Percentiles rank a stretch among this genome's conserved stretches.
Conservation (phyloP, 37 sponge, comb jelly and placozoan species). For the Cliona cf. orientalis region DNA sequence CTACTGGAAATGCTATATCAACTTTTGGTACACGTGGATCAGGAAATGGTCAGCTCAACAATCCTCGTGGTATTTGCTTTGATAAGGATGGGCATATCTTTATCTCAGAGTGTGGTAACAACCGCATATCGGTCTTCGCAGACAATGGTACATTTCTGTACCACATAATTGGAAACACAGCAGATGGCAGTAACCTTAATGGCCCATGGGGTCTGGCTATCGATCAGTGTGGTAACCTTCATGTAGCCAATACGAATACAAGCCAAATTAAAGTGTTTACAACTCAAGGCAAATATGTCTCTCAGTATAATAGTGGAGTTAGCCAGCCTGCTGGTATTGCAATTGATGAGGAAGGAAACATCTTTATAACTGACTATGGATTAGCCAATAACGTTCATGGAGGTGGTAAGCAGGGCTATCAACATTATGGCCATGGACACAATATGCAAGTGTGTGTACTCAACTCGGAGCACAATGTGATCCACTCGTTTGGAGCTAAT, state of each 20-base stretch:
- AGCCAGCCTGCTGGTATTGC: conserved; percentile 46
- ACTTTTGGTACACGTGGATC: conserved; percentile 43
- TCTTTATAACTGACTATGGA: conserved; percentile 24
- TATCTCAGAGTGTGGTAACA: conserved; percentile 42
- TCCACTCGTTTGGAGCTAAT: too few relatives aligned
- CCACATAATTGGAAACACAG: conserved; percentile 23
- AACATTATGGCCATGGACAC: too few relatives aligned
- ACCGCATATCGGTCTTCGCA: conserved; percentile 41
- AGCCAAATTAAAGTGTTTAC: conserved; percentile 37
- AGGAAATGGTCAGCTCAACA: conserved; percentile 35
- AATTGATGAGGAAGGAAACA: conserved; percentile 50
- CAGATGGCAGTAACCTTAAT: too few relatives aligned
- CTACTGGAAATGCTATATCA: conserved; percentile 13
- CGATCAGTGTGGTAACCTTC: conserved; percentile 35
- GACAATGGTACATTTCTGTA: conserved; percentile 28
- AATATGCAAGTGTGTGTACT: too few relatives aligned
- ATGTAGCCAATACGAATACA: conserved; percentile 17
- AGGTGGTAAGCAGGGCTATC: too few relatives aligned
- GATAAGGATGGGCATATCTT: conserved; percentile 16
- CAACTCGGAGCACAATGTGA: too few relatives aligned
- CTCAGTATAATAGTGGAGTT: conserved; percentile 23
- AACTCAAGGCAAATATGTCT: conserved; percentile 10
- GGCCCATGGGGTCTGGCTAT: conserved; percentile 64
- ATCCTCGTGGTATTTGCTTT: conserved; percentile 40
- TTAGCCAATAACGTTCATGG: too few relatives aligned